These are phyloP conservation scores for Pandemis heparana DNA, from an alignment of 2,888 invertebrate genomes.

Conservation along the genomic window DNA sequence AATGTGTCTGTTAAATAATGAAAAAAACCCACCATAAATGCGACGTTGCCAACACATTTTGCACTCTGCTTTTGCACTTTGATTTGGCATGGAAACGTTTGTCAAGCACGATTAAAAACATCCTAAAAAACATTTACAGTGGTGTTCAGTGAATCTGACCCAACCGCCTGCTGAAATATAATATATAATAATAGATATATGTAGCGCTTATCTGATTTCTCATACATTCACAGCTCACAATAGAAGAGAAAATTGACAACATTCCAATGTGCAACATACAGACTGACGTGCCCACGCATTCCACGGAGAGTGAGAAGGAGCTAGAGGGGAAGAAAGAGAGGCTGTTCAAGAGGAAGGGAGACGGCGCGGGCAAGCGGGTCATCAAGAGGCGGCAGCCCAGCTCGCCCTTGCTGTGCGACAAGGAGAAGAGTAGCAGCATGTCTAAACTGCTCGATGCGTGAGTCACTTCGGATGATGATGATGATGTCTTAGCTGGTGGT, in stretches of 20 bases:
- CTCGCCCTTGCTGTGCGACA: slow-evolving; percentile 86
- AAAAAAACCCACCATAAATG: too few species aligned
- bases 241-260: slow-evolving; percentile 94
- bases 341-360: slow-evolving; percentile 78
- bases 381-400: slow-evolving; percentile 72
- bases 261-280: slow-evolving; percentile 50
- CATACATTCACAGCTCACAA: slow-evolving; percentile 87
- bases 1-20: too few species aligned
- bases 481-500: too few species aligned
- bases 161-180: too few species aligned
- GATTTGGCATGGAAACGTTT: too few species aligned
- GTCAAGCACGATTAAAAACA: too few species aligned
- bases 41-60: too few species aligned
- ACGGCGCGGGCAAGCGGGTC: slow-evolving; percentile 68
- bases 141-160: too few species aligned
- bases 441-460: slow-evolving; percentile 92
- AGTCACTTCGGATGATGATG: slow-evolving; percentile 51
- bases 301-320: slow-evolving; percentile 84
- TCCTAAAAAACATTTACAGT: too few species aligned
- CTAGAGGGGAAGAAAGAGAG: slow-evolving; percentile 67
- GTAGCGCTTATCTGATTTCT: background rate
- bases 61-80: too few species aligned
- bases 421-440: slow-evolving; percentile 94
- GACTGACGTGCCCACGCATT: slow-evolving; percentile 65
- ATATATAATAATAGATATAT: too few species aligned